Base-by-base conservation (phyloP, 2,888 invertebrate genomes). In the Brachypalpus laphriformis region DNA sequence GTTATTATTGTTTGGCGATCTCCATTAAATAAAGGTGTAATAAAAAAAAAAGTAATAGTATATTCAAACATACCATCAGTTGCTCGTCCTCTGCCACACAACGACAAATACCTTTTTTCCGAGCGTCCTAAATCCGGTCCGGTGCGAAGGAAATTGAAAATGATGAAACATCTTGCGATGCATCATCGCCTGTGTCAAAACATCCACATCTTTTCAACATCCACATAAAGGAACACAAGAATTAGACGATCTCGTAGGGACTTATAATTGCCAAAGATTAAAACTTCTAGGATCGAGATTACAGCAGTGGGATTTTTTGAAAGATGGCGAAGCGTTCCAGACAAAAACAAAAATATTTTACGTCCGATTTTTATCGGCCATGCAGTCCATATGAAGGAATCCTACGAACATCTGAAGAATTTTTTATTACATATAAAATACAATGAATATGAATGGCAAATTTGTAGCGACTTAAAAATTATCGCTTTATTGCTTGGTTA, bases 1-100 rank as follows among this genome's bases (percentile, higher is more conserved):
- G 59, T 59, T 71, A 37, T 37, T 37, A 3, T 25, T 25, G 25
- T n/a, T n/a, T n/a, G n/a, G n/a, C n/a, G n/a, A n/a, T n/a, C n/a
- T n/a, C n/a, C n/a, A n/a, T n/a, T n/a, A n/a, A 11, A 3, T 11
- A 37, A 37, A 37, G 37, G 8, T 37, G 11, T 37, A 37, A 2
- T 25, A 37, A 37, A 37, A 37, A 37, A 37, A 11, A 37, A 1
- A 3, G 37, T 11, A 8, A 11, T 37, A 54, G 31, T 31, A 4
- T 47, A 47, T 47, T 3, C 20, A 47, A 47, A 47, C 28, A 51
- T 51, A 37, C 37, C 37, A 37, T 37, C 54, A 16, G 54, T 7
- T 54, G 16, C 54, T 31, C 54, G 31, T 28, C 31, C 28, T 54
- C 31, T 31, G 54, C 54, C 54, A n/a, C 31, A 54, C 54, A 31